phyloP scores from a whole-genome alignment of 2,888 invertebrate species.

The Helicoverpa assulta region DNA sequence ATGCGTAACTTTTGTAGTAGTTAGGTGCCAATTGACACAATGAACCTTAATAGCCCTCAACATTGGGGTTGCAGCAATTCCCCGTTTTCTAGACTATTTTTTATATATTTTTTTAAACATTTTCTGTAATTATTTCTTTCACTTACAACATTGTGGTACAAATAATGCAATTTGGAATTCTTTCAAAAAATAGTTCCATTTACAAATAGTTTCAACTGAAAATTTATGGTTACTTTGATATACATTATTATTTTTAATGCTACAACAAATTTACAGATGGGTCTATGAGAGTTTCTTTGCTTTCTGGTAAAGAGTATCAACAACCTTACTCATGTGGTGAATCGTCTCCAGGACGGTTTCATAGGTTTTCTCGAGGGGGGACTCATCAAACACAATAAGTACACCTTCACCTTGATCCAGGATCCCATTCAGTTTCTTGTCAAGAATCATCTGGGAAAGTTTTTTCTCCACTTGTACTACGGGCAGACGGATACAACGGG shows the following conservation, averaged over 20 bases:
- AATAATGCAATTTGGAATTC: constrained; percentile 79
- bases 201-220: constrained; percentile 83
- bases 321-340: constrained; percentile 99
- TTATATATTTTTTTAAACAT: constrained; percentile 66
- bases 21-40: constrained; percentile 55
- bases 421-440: constrained; percentile 99
- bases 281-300: constrained; percentile 98
- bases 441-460: constrained; percentile 99
- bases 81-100: constrained; percentile 66
- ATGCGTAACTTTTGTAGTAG: constrained; percentile 73
- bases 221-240: constrained; percentile 86
- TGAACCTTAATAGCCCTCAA: constrained; percentile 47
- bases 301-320: constrained; percentile 99
- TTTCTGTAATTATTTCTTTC: constrained; percentile 71
- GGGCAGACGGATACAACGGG: constrained; percentile 96
- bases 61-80: constrained; percentile 69
- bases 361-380: constrained; percentile 98
- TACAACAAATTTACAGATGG: constrained; percentile 85
- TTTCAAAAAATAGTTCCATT: constrained; percentile 85
- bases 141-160: constrained; percentile 74
- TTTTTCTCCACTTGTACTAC: constrained; percentile 99
- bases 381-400: constrained; percentile 98
- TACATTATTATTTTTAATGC: constrained; percentile 84
- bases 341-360: constrained; percentile 99
- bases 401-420: constrained; percentile 99